Base-by-base conservation (phyloP, 2,888 invertebrate genomes). In the Drosophila demipolita region DNA sequence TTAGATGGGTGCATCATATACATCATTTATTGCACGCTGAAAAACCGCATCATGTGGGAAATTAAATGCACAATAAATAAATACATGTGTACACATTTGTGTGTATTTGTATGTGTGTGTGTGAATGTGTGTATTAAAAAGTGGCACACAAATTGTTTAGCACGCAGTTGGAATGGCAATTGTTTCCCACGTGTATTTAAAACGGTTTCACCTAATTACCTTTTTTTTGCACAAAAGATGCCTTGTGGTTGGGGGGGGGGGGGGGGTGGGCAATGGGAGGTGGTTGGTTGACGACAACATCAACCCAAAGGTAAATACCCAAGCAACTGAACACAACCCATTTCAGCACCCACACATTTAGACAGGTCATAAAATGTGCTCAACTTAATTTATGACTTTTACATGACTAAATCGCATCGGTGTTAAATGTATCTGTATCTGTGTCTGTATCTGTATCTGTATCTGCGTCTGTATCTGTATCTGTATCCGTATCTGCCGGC, bases 171-270 rank as follows among this genome's bases (percentile, higher is more conserved):
- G 49, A 62, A 48, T 54, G 36, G 40, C 50, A 78, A 63, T 66
- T 66, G 54, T 77, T 72, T 87, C 84, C 84, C 87, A 87, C 87
- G 87, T 83, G 83, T 65, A 72, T 70, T 70, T 65, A 61, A 63
- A 62, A 67, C 50, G 74, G 66, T 78, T 76, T 88, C 67, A 75
- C 73, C 83, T 70, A 78, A 74, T 80, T 84, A 70, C 53, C 49
- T 58, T 65, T 58, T 66, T 72, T 65, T 73, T 69, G 66, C 68
- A 62, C 65, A 40, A 69, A 59, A 68, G 59, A 68, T 53, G 45
- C 23, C 49, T 23, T 12, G 53, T n/a, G 12, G 36, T 29, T 23
- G 23, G 4, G 23, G 4, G 20, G 11, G 9, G n/a, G 23, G 4
- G 23, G 4, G 20, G 11, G 9, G n/a, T 8, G 36, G 33, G 8